Evolutionary conservation across 1,140 invertebrate genomes (phyloP).

Genomic region (Hyphantria cunea): DNA sequence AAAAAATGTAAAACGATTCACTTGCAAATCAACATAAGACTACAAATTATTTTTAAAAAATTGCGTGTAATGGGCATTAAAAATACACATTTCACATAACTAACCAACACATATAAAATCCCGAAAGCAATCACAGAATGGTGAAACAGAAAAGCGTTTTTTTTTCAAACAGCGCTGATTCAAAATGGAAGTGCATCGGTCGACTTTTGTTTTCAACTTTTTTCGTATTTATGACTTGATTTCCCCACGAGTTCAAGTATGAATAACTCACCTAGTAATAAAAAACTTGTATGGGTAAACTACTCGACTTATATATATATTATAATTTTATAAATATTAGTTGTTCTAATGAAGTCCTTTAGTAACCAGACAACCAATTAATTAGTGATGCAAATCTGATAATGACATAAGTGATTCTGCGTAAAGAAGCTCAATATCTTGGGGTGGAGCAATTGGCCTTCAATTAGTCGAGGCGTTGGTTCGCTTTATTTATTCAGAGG

Average conservation of each 20-base stretch:
- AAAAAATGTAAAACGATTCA: too few species aligned
- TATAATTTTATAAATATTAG: slow-evolving; percentile 4
- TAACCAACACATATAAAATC: background rate
- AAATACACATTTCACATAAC: too few species aligned
- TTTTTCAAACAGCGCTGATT: slow-evolving; percentile 29
- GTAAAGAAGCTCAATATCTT: slow-evolving; percentile 34
- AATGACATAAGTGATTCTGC: slow-evolving; percentile 37
- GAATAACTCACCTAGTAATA: too few species aligned
- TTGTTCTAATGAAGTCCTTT: slow-evolving; percentile 9
- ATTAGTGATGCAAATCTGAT: slow-evolving; percentile 42
- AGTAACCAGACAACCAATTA: slow-evolving; percentile 26
- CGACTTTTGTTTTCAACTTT: slow-evolving; percentile 47
- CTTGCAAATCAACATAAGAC: too few species aligned
- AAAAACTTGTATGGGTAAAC: too few species aligned
- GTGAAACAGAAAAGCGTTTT: slow-evolving; percentile 23
- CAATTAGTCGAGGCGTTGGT: slow-evolving; percentile 59
- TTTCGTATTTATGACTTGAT: slow-evolving; percentile 49
- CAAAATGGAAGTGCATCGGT: slow-evolving; percentile 33
- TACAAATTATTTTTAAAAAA: too few species aligned
- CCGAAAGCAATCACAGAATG: slow-evolving; percentile 27
- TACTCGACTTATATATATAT: too few species aligned
- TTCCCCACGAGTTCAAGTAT: slow-evolving; percentile 48
- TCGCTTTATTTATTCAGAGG: slow-evolving; percentile 61
- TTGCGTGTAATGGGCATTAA: too few species aligned
- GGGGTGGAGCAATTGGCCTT: slow-evolving; percentile 46